Base-by-base conservation (phyloP, 2,888 invertebrate genomes). In the Parnassius mnemosyne region DNA sequence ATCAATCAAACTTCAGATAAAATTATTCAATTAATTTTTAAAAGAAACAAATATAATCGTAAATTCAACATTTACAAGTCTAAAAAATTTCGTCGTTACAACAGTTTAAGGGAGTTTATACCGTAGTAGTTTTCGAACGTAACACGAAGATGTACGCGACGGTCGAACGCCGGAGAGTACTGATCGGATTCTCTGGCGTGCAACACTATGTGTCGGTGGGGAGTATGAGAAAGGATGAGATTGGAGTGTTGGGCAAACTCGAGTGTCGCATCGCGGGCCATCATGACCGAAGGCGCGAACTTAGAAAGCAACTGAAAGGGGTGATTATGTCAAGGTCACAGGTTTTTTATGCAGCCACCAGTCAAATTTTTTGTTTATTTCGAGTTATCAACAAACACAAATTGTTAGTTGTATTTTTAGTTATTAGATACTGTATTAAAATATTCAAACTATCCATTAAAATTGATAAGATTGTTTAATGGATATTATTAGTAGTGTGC, bases 271-370 rank as follows among this genome's bases (percentile, higher is more conserved):
- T 53, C 53, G 16, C 56, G 20, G 41, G 1, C 50, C 57, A 2
- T 9, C 51, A 43, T 43, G 10, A 34, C 43, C 44, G 44, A 43
- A 49, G 7, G 11, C 47, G 44, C 34, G 61, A 60, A 47, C 47
- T 47, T 47, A 47, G 63, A 63, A 63, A 63, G 63, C 63, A 7
- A 54, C 46, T 56, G 60, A 63, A 60, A 60, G 63, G 59, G 63
- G 53, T 60, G 55, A 56, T 51, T 13, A 49, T 63, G 63, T 63
- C 63, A 63, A 63, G 63, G 63, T 63, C 50, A 16, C 0, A 42
- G 10, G 13, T 43, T n/a, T 53, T 9, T 52, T 51, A 12, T n/a
- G 5, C 51, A 10, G 2, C 11, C 12, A 25, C 25, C 25, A 5
- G 3, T 25, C 25, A 25, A 25, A 25, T 25, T 3, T 5, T 25